Base-by-base conservation (phyloP, 2,797 vertebrate genomes). In the Astyanax mexicanus region DNA sequence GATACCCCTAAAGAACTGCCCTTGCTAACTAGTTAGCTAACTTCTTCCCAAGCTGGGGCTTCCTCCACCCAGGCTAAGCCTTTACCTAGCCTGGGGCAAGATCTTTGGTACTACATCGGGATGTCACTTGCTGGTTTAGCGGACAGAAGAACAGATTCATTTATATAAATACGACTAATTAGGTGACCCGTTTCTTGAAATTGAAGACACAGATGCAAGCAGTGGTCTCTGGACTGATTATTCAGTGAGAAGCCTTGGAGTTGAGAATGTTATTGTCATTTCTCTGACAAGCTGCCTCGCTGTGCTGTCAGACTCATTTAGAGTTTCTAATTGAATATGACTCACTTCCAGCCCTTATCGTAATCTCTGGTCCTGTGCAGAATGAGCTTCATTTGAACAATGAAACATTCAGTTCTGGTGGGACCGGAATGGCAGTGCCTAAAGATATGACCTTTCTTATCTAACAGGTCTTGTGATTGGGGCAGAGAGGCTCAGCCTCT, bases 211-310 rank as follows among this genome's bases (percentile, higher is more conserved):
- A 47, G 19, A 61, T 72, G 32, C 13, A 49, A 64, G 13, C n/a
- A 40, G 11, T 51, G 9, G 27, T 7, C 23, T 42, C 1, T 13
- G 0, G 47, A n/a, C 2, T 74, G 8, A 62, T 38, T 57, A 6
- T 25, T 12, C 8, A 32, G 38, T 38, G 27, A 47, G 19, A 17
- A 62, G 38, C n/a, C 8, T 38, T 21, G 13, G 42, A 68, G 47
- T 25, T 23, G 38, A 69, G 25, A 0, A 47, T 29, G 15, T 25
- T 55, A 17, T 71, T 10, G 6, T 47, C 37, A 71, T 79, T 69
- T 74, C 67, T 72, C 8, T 79, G 70, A 84, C 74, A 55, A 71
- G 69, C 61, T 60, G 60, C 21, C 19, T 61, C 32, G 57, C 38
- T 78, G 47, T 77, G 62, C 58, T 78, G 67, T 58, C 42, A 25